Conservation (phyloP, 2,797 vertebrate genomes). For the Sarcophilus harrisii region DNA sequence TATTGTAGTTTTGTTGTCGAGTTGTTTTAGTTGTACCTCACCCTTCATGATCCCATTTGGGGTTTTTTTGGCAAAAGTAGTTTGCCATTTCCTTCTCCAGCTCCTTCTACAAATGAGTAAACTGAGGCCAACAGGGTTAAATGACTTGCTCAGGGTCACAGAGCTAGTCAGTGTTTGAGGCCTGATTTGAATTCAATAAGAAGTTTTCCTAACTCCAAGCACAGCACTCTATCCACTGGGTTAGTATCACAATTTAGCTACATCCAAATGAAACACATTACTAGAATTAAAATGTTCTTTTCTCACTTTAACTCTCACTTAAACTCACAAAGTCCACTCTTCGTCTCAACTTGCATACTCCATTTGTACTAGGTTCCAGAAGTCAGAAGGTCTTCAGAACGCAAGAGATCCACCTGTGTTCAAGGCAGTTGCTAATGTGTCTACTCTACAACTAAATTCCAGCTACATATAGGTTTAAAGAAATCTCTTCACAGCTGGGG, state of each 20-base stretch:
- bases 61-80: background rate
- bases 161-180: background rate
- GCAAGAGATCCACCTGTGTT: background rate
- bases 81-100: background rate
- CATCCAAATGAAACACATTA: slow-evolving; percentile 52
- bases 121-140: background rate
- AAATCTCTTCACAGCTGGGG: background rate
- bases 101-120: background rate
- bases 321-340: slow-evolving; percentile 37
- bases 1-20: background rate
- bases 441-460: background rate
- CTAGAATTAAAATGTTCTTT: slow-evolving; percentile 48
- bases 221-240: background rate
- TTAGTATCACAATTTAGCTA: slow-evolving; percentile 23
- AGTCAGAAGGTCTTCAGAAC: slow-evolving; percentile 29
- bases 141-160: background rate
- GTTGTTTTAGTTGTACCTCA: background rate
- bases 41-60: slow-evolving; percentile 8
- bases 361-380: background rate
- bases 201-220: background rate
- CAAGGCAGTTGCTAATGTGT: background rate
- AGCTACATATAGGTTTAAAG: background rate
- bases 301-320: slow-evolving; percentile 38
- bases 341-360: slow-evolving; percentile 36
- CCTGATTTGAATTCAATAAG: background rate